Evolutionary conservation across 2,888 invertebrate genomes (phyloP).

Genomic region (Ophion obscuratus): DNA sequence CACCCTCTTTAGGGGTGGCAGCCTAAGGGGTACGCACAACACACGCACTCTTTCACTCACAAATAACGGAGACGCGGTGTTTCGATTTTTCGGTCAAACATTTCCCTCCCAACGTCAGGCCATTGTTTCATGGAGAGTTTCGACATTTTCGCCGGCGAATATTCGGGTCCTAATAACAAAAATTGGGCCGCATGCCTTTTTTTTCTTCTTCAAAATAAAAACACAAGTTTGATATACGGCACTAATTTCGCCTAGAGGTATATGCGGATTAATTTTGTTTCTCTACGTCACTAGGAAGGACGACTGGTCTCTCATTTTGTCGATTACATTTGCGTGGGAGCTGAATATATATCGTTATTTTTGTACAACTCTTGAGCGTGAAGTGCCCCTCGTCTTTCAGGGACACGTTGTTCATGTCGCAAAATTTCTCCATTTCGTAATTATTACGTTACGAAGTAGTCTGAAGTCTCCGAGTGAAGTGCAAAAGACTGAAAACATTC

Average conservation of each 20-base stretch:
- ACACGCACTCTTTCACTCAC: slow-evolving; percentile 78
- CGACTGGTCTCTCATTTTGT: not conserved
- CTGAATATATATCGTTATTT: not conserved
- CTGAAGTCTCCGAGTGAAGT: slow-evolving; percentile 22
- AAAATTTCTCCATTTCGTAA: slow-evolving; percentile 11
- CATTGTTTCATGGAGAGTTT: not conserved
- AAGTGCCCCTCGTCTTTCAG: not conserved
- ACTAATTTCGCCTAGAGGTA: not conserved
- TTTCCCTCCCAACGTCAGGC: not conserved
- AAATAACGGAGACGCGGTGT: not conserved
- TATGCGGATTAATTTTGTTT: not conserved
- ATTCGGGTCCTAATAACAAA: not conserved
- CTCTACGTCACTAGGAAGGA: not conserved
- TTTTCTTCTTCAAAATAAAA: not conserved
- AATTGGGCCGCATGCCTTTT: not conserved
- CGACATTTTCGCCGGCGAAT: not conserved
- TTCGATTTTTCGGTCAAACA: not conserved
- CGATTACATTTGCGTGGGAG: not conserved
- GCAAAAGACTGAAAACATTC: slow-evolving; percentile 24
- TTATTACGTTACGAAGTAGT: slow-evolving; percentile 45
- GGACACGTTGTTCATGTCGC: not conserved
- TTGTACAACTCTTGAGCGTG: not conserved
- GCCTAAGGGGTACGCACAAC: slow-evolving; percentile 84
- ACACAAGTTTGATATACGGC: not conserved
- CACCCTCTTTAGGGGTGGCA: slow-evolving; percentile 90